These are phyloP conservation scores for Corythornis vintsioides DNA, from an alignment of 2,113 vertebrate species.

Conservation along the genomic window DNA sequence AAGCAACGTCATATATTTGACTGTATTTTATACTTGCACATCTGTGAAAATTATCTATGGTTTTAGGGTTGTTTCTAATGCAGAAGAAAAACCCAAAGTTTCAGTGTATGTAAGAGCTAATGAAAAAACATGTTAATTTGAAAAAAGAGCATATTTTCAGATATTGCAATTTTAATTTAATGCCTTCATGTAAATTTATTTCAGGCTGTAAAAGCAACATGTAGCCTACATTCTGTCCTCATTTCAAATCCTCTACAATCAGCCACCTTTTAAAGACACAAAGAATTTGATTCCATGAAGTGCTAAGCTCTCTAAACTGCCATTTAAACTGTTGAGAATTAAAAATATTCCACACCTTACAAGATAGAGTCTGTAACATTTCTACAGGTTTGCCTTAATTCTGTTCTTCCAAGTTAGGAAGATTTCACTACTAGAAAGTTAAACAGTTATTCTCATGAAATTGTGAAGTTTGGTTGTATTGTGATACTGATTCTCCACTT, in stretches of 20 bases:
- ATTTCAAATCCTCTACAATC: background rate
- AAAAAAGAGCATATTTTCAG: background rate
- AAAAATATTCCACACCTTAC: background rate
- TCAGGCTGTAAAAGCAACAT: background rate
- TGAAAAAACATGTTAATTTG: background rate
- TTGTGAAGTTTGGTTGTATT: background rate
- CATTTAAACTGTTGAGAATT: background rate
- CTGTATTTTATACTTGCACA: background rate
- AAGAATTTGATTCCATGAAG: background rate
- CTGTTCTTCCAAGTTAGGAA: background rate
- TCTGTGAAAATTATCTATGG: background rate
- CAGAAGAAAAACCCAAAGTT: background rate
- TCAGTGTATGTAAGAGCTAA: background rate
- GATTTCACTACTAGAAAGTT: background rate
- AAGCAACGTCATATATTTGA: background rate
- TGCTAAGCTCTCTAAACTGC: background rate
- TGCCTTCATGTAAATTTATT: background rate
- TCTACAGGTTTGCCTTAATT: background rate
- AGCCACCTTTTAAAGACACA: background rate
- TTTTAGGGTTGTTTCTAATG: background rate
- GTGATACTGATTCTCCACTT: background rate
- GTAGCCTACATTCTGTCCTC: background rate
- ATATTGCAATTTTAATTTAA: background rate
- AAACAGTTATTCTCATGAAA: background rate
- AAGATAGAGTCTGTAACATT: fast-evolving